Base-by-base conservation (phyloP, 2,797 vertebrate species). In the Sebastes goodei region DNA sequence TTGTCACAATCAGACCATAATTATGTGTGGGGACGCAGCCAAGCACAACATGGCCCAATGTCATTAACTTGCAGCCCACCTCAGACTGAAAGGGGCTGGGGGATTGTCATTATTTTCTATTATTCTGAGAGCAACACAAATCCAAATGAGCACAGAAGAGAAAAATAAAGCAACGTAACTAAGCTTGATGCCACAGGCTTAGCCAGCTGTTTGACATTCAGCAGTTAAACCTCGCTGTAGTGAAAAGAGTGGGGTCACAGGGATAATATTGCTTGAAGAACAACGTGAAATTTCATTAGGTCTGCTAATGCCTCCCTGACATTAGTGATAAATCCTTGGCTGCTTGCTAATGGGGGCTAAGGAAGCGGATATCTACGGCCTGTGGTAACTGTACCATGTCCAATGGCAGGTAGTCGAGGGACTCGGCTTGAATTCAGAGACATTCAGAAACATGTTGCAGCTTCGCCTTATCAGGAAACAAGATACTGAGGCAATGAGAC, bases 1-100 rank as follows among this genome's bases (percentile, higher is more conserved):
- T 89, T 93, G 82, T 94, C 93, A 94, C 94, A 94, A 94, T 95
- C 94, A 91, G 79, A 89, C 88, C 76, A 89, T 94, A 95, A 96
- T 96, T 96, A 95, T 90, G 87, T 89, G 82, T 71, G 80, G 86
- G 87, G 92, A 94, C 35, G 82, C 92, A 94, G 93, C 91, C 94
- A 93, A 94, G 91, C 88, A 82, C 91, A 86, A 88, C 94, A 88
- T 70, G 77, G 90, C 90, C 88, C 90, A 46, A 90, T 93, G 93
- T 94, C 94, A 95, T 96, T 95, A 95, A 94, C 93, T 91, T 80
- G 83, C 87, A 88, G 88, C 85, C 93, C 91, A 86, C 91, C 87
- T 93, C 91, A 85, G 91, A 87, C 87, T 91, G 89, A 89, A 91
- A 88, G 84, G 82, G 83, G 82, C 79, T 78, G 66, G 56, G 82